Conservation (phyloP, 2,113 vertebrate genomes). For the Herpetotheres cachinnans region DNA sequence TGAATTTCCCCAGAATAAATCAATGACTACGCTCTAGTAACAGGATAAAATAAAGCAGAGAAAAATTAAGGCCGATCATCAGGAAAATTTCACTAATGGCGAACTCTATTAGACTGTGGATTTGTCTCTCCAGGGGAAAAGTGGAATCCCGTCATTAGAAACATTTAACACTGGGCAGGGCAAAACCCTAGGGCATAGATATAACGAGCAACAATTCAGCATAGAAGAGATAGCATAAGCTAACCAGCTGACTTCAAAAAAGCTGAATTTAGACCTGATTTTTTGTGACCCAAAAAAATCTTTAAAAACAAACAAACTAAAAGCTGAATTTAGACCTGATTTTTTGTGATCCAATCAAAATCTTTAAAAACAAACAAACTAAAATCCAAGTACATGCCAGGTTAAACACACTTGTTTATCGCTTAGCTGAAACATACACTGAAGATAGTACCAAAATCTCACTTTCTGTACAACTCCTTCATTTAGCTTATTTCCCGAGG, state of each 20-base stretch:
- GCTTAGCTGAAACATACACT: neutral
- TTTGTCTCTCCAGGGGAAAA: constrained; percentile 33
- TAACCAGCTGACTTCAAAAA: neutral
- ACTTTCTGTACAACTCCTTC: neutral
- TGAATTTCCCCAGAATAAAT: constrained; percentile 57
- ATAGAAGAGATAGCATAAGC: neutral
- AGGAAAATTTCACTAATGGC: constrained; percentile 45
- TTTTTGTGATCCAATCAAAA: neutral
- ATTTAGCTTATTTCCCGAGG: neutral
- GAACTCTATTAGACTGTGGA: constrained; percentile 32
- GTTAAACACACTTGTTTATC: neutral
- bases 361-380: neutral
- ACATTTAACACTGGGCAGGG: neutral
- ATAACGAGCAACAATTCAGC: neutral
- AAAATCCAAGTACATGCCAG: neutral
- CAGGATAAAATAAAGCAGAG: constrained; percentile 52
- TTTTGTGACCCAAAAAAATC: neutral
- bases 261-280: neutral
- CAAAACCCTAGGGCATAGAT: constrained; percentile 4
- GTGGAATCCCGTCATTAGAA: neutral
- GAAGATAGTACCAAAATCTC: neutral
- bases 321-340: neutral
- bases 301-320: neutral
- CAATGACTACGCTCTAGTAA: constrained; percentile 24
- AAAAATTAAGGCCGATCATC: constrained; percentile 45